Evolutionary conservation across 2,113 vertebrate species (phyloP).

Genomic region (Nanorana parkeri): DNA sequence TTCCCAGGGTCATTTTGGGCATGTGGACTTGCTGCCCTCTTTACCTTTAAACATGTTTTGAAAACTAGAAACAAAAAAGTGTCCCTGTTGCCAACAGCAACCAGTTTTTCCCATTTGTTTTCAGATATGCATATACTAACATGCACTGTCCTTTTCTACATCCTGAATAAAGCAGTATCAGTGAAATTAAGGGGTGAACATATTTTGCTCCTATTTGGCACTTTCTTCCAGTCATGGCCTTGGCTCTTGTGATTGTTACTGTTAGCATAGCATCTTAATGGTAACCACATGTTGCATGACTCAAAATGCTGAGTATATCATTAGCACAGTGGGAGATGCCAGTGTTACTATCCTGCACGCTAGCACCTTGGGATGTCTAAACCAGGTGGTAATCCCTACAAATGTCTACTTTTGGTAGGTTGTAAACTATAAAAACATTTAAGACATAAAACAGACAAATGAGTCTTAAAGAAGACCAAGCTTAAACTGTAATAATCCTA

Average conservation of each 20-base stretch:
- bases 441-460: not conserved
- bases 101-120: too few species aligned
- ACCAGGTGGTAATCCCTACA: constrained; percentile 12
- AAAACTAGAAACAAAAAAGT: too few species aligned
- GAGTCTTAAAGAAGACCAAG: too few species aligned
- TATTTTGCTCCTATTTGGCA: constrained; percentile 18
- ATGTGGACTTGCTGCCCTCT: too few species aligned
- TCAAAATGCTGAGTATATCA: constrained; percentile 26
- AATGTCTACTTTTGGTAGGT: constrained; percentile 18
- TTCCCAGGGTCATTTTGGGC: too few species aligned
- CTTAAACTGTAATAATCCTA: too few species aligned
- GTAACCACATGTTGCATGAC: constrained; percentile 23
- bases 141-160: too few species aligned
- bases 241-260: constrained; percentile 25
- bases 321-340: constrained; percentile 21
- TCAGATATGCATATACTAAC: too few species aligned
- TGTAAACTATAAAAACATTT: not conserved
- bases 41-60: too few species aligned
- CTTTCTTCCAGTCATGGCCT: constrained; percentile 28
- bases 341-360: constrained; percentile 2
- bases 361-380: constrained; percentile 5
- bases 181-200: constrained; percentile 1
- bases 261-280: constrained; percentile 21
- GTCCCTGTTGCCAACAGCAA: too few species aligned
- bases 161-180: too few species aligned